Base-by-base conservation (phyloP, 2,113 vertebrate genomes). In the Engystomops pustulosus region DNA sequence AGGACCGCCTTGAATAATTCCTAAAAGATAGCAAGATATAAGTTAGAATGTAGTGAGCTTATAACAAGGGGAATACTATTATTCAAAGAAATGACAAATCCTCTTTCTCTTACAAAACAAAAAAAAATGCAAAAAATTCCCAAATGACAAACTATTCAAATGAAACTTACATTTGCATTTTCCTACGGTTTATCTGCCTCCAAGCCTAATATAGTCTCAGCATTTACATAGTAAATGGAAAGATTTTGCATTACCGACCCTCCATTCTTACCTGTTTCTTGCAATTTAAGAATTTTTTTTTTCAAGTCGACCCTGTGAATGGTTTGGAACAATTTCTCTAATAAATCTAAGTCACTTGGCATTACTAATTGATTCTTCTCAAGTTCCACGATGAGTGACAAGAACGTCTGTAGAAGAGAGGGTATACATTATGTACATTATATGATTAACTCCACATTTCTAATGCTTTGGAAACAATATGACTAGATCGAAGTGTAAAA, bases 351-450 rank as follows among this genome's bases (percentile, higher is more conserved):
- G 2, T 92, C 93, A 87, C 95, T 90, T 14, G 94, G 90, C 65
- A 94, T 94, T 88, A 98, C 86, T 87, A 92, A 88, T 74, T 94
- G 94, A 80, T 92, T 74, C 79, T 96, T 98, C 90, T 99, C 98
- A 49, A 99, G 86, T 84, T 97, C 96, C 84, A 92, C 89, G 34
- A 96, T 86, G 69, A 99, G 82, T 80, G 95, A 93, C 76, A 99
- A 88, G 88, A 99, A 98, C 87, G 89, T 95, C 98, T 99, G 89
- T 11, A 69, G 87, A 4, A 89, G 27, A 9, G 89, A 88, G 23
- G 41, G 36, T 11, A 45, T 72, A 71, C 8, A 32, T 67, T 15
- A 27, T 9, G 25, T 65, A 65, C 7, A 45, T 70, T 4, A 36
- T 4, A 36, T 30, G 27, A 60, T 25, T 11, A 27, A 27, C 55